These are phyloP conservation scores for Edolisoma coerulescens DNA, from an alignment of 2,113 vertebrate species.

Conservation along the genomic window DNA sequence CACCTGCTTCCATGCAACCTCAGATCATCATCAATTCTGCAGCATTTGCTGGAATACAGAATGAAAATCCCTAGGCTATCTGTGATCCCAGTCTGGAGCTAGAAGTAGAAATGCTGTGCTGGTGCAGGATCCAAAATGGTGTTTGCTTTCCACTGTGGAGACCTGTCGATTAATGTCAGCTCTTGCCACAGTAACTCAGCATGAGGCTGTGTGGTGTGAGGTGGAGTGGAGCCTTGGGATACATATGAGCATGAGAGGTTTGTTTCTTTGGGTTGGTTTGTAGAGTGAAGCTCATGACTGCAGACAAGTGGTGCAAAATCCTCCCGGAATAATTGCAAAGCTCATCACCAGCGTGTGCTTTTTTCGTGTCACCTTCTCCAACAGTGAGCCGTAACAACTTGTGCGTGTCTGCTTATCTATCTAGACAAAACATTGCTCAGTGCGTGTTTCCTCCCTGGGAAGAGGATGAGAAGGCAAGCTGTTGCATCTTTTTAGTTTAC, in stretches of 20 bases:
- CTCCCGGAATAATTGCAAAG: neutral
- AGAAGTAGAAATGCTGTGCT: neutral
- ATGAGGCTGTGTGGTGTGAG: neutral
- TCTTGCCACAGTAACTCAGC: neutral
- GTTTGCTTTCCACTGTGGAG: neutral
- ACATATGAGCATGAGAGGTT: accelerated
- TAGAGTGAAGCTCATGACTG: neutral
- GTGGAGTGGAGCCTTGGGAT: neutral
- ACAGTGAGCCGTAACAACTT: neutral
- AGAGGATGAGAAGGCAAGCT: conserved; percentile 35
- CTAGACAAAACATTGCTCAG: conserved; percentile 44
- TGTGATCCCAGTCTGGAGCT: neutral
- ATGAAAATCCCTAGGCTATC: neutral
- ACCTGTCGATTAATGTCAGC: neutral
- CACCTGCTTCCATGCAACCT: neutral
- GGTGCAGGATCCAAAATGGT: neutral
- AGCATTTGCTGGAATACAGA: neutral
- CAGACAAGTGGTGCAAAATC: neutral
- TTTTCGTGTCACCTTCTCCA: neutral
- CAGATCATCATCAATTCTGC: neutral
- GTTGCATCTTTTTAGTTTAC: neutral
- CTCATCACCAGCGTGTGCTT: neutral
- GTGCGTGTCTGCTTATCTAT: neutral
- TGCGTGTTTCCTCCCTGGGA: neutral
- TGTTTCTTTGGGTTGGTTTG: neutral